Conservation (phyloP, 2,888 invertebrate species). For the Scaptomyza tumidula region DNA sequence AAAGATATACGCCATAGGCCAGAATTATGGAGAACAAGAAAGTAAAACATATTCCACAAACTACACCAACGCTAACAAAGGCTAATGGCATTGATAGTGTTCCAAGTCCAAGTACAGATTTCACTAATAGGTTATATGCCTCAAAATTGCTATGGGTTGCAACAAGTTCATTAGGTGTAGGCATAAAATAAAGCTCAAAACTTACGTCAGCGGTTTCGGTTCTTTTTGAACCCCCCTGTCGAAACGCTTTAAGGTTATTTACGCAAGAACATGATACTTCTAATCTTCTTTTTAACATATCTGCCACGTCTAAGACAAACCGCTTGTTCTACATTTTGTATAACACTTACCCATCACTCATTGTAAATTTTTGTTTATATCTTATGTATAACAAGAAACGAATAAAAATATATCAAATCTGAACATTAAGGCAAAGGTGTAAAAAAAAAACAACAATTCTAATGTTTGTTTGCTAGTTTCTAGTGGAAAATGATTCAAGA, state of each 20-base stretch:
- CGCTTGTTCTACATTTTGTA: neutral
- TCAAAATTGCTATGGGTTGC: constrained; percentile 11
- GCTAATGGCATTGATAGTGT: constrained; percentile 34
- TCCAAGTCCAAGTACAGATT: constrained; percentile 33
- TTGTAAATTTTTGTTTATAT: neutral
- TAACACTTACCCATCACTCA: neutral
- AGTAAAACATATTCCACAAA: constrained; percentile 13
- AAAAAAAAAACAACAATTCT: neutral
- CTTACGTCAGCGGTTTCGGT: constrained; percentile 1
- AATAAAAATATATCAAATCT: neutral
- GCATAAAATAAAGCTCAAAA: neutral
- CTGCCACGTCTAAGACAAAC: neutral
- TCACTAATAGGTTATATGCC: constrained; percentile 18
- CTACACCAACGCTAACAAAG: constrained; percentile 10
- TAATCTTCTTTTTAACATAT: neutral
- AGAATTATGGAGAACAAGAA: constrained; percentile 4
- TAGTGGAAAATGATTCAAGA: too few species aligned
- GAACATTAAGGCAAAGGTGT: neutral
- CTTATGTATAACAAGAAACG: neutral
- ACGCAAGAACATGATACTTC: neutral
- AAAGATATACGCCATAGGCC: constrained; percentile 27
- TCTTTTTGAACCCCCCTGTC: neutral
- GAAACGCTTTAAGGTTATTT: neutral
- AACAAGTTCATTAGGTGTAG: neutral
- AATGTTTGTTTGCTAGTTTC: too few species aligned